phyloP scores from a whole-genome alignment of 2,797 vertebrate species.

The Poecile montanus region DNA sequence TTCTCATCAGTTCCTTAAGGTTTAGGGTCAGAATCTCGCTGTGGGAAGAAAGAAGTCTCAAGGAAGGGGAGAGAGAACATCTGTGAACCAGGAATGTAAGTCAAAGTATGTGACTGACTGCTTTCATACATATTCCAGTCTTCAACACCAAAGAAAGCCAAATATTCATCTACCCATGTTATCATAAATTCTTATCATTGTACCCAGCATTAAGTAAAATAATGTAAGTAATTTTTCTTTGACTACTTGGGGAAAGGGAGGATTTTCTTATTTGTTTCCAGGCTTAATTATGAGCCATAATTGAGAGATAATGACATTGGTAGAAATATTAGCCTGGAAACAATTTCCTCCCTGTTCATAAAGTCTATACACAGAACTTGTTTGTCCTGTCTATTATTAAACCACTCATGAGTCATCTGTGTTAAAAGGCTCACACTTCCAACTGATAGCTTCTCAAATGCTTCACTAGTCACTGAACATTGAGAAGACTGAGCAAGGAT shows the following conservation, averaged over 20 bases:
- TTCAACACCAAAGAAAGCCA: neutral
- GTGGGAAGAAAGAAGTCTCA: neutral
- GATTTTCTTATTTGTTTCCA: neutral
- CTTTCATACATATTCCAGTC: neutral
- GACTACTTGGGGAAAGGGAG: rapidly evolving
- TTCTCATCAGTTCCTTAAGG: neutral
- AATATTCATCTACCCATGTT: neutral
- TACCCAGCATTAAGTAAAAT: neutral
- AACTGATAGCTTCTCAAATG: neutral
- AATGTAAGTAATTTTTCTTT: neutral
- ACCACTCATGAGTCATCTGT: neutral
- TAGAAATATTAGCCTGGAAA: neutral
- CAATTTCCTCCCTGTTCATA: neutral
- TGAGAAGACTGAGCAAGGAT: neutral
- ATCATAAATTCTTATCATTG: neutral
- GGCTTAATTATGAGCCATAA: neutral
- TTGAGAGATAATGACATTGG: neutral
- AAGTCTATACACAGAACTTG: neutral
- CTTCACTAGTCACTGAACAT: neutral
- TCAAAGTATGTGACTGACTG: neutral
- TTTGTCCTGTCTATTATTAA: neutral
- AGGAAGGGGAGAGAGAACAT: neutral
- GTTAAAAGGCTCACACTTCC: neutral
- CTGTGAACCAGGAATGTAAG: neutral
- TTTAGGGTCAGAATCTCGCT: neutral